phyloP scores from a whole-genome alignment of 2,888 invertebrate species.

The Caenorhabditis auriculariae region DNA sequence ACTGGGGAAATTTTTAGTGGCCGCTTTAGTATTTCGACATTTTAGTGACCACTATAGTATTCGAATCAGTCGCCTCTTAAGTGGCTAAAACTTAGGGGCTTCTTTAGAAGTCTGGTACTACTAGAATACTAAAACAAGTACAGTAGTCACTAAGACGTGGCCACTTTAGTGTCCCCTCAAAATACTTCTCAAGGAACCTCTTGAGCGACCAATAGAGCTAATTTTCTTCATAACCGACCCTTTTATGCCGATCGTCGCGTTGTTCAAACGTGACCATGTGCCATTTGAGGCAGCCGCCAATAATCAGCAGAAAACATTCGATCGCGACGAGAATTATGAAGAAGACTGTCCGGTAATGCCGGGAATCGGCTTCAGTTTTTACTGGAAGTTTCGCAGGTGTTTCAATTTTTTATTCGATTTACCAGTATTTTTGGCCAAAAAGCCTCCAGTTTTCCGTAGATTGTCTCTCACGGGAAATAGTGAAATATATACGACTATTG shows the following conservation, averaged over 20 bases:
- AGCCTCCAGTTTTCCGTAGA: slow-evolving; percentile 9
- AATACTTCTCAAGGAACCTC: too few species aligned
- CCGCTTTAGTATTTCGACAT: too few species aligned
- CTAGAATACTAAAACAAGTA: too few species aligned
- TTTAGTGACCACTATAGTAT: too few species aligned
- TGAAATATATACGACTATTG: slow-evolving; percentile 35
- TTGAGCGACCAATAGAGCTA: too few species aligned
- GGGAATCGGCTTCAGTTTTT: slow-evolving; percentile 15
- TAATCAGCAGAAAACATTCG: slow-evolving; percentile 26
- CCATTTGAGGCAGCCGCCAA: slow-evolving; percentile 40
- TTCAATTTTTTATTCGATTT: slow-evolving; percentile 4
- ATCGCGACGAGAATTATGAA: slow-evolving; percentile 29
- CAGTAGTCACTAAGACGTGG: too few species aligned
- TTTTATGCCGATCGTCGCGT: slow-evolving; percentile 31
- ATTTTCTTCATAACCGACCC: too few species aligned
- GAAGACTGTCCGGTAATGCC: slow-evolving; percentile 36
- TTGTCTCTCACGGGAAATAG: slow-evolving; percentile 30
- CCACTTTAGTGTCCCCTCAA: too few species aligned
- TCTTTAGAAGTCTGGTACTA: too few species aligned
- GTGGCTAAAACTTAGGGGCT: too few species aligned
- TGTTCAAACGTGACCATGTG: slow-evolving; percentile 39
- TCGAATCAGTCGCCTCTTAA: too few species aligned
- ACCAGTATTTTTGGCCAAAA: slow-evolving; percentile 5
- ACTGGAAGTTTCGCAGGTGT: neutral
- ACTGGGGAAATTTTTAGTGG: too few species aligned